phyloP scores from a whole-genome alignment of 2,113 vertebrate genomes.

The Melanerpes aurifrons region DNA sequence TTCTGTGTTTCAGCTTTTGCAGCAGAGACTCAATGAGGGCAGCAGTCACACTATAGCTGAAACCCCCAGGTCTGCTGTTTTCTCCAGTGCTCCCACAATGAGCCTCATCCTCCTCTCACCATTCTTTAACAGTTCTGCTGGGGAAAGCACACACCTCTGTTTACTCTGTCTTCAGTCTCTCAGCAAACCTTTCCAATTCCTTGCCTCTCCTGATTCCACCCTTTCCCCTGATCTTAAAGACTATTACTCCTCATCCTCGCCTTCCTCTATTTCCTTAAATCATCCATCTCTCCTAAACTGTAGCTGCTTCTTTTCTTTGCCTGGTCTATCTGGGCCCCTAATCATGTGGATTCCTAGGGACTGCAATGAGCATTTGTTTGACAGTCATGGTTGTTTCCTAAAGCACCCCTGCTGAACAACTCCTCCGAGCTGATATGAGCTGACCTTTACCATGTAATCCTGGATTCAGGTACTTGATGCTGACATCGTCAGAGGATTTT shows the following conservation, averaged over 20 bases:
- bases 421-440: not conserved
- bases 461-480: not conserved
- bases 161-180: not conserved
- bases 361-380: not conserved
- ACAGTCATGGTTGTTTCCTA: not conserved
- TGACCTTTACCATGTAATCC: not conserved
- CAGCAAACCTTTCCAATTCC: not conserved
- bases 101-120: not conserved
- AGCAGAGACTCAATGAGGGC: not conserved
- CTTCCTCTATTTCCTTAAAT: not conserved
- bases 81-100: not conserved
- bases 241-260: not conserved
- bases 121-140: not conserved
- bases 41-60: not conserved
- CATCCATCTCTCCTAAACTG: not conserved
- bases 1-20: not conserved
- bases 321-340: not conserved
- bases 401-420: not conserved
- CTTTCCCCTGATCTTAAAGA: not conserved
- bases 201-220: not conserved
- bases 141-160: not conserved
- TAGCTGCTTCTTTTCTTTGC: not conserved
- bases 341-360: not conserved
- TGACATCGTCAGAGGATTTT: not conserved
- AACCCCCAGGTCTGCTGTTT: not conserved